Evolutionary conservation across 1,140 invertebrate genomes (phyloP), one percentile per base, ranked within the genome.

Genomic region (Chironomus striatipennis): DNA sequence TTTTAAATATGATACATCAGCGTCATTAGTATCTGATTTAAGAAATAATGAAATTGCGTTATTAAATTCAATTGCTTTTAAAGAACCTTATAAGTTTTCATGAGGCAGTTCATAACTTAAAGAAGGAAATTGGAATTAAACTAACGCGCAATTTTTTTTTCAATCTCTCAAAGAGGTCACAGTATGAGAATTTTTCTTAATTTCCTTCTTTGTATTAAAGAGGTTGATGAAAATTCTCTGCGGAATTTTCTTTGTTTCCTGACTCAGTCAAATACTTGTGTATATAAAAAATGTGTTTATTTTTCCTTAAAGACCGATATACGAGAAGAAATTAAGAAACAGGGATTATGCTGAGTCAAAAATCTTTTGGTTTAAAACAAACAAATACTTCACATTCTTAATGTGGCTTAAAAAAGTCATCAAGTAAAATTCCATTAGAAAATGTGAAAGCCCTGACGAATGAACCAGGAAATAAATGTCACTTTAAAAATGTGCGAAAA

Each of bases 181-280:
- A 34, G 24, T 34, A 34, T 34, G 24, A 34, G 24, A 34, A 34
- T 34, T 34, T 34, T 34, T 34, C 24, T 34, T 34, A 34, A 34
- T 34, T 34, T 34, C 24, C 24, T 34, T 34, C 24, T 34, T 34
- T 34, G 24, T 34, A 34, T 34, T 34, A 70, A 70, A 70, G 65
- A 20, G 65, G 20, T 18, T 10, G 18, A 20, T 12, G 8, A 70
- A 70, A 20, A 21, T 70, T 70, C n/a, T 70, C 20, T 34, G 18
- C 65, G 65, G 20, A 70, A 70, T 70, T 70, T 70, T 70, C 65
- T 70, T 70, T 70, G 65, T 70, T 70, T 10, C 8, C 65, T 20
- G 65, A 70, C 7, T 20, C 43, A 47, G 43, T 8, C n/a, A n/a
- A n/a, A 8, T n/a, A 57, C 10, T 57, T 10, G 10, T 10, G 47